Conservation (phyloP, 2,113 vertebrate species). For the Eurypyga helias region DNA sequence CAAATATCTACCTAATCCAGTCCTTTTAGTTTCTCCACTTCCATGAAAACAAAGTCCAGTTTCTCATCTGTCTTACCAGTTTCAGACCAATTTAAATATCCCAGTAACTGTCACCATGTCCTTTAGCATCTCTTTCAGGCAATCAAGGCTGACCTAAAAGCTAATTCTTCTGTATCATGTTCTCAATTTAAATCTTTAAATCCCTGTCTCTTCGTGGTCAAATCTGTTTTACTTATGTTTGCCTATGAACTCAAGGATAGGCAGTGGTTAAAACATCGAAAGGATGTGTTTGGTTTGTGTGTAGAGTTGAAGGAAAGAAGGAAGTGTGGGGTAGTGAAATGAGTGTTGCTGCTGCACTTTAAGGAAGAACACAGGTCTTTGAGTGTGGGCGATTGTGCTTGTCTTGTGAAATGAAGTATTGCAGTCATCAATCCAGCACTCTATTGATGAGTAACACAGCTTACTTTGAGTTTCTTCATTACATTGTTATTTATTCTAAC, state of each 20-base stretch:
- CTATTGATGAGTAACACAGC: neutral
- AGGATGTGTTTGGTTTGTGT: neutral
- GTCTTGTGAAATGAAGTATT: neutral
- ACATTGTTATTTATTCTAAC: neutral
- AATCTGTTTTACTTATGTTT: neutral
- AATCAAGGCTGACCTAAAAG: neutral
- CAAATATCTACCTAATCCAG: neutral
- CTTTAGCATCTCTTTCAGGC: neutral
- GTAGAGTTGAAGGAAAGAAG: neutral
- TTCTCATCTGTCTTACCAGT: neutral
- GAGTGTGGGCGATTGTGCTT: neutral
- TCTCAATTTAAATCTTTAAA: neutral
- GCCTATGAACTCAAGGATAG: neutral
- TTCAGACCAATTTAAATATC: neutral
- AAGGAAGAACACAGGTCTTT: neutral
- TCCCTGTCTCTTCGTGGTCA: neutral
- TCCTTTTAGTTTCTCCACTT: neutral
- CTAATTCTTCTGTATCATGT: neutral
- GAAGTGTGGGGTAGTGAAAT: neutral
- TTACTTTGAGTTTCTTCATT: neutral
- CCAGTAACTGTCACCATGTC: neutral
- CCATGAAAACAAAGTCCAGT: neutral
- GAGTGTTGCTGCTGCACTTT: neutral
- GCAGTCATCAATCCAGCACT: neutral
- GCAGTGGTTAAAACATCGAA: neutral